Evolutionary conservation across 2,113 vertebrate species (phyloP).

Genomic region (Vicugna pacos): DNA sequence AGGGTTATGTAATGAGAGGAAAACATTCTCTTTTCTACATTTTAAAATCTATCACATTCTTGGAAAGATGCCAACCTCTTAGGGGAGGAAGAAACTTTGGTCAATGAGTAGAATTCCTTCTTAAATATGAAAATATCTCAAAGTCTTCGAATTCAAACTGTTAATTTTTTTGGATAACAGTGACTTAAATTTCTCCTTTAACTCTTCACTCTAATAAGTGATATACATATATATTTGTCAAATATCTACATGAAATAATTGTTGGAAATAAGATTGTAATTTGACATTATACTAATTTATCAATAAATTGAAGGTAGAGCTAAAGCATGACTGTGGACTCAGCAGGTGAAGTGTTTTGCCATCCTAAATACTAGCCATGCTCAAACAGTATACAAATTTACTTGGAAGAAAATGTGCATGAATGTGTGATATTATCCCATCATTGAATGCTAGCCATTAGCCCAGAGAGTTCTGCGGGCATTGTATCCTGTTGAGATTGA

Average conservation of each 20-base stretch:
- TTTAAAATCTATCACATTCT: not conserved
- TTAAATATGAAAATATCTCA: not conserved
- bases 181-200: not conserved
- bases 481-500: not conserved
- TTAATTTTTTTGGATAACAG: not conserved
- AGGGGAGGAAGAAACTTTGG: not conserved
- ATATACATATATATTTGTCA: not conserved
- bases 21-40: not conserved
- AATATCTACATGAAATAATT: not conserved
- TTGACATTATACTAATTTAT: not conserved
- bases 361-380: not conserved
- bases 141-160: not conserved
- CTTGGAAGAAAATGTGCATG: not conserved
- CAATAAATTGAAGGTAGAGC: not conserved
- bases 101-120: not conserved
- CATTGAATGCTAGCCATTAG: not conserved
- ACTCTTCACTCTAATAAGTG: not conserved
- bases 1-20: not conserved
- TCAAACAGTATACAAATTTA: not conserved
- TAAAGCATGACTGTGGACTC: not conserved
- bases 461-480: not conserved
- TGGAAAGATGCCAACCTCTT: fast-evolving
- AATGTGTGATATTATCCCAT: not conserved
- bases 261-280: not conserved
- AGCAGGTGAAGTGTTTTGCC: not conserved